phyloP scores from a whole-genome alignment of 2,113 vertebrate genomes.

The Trichomycterus rosablanca region DNA sequence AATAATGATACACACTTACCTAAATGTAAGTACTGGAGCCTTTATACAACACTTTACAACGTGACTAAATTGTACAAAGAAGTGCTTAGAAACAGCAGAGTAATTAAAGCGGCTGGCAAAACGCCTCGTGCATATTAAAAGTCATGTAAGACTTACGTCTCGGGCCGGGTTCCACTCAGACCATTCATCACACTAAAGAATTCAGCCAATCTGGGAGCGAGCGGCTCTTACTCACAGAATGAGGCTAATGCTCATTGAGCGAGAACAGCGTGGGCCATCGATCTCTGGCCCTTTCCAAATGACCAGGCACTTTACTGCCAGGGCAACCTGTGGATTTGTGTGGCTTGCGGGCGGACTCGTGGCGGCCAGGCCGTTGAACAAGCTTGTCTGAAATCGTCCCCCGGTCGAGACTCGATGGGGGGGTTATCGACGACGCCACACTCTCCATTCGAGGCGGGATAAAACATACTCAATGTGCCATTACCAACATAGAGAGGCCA shows the following conservation, averaged over 20 bases:
- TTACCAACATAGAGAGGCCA: not conserved
- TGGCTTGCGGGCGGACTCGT: slow-evolving; percentile 10
- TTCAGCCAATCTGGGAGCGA: slow-evolving; percentile 22
- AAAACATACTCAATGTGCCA: not conserved
- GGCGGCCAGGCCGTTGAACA: not conserved
- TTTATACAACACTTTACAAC: no score
- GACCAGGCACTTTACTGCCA: slow-evolving; percentile 17
- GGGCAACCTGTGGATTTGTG: slow-evolving; percentile 17
- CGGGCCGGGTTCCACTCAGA: no score
- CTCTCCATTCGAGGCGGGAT: slow-evolving; percentile 1
- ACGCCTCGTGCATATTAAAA: not conserved
- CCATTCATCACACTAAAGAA: slow-evolving; percentile 28
- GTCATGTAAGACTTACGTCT: no score
- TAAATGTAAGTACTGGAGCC: no score
- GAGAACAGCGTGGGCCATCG: slow-evolving; percentile 31
- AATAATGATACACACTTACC: no score
- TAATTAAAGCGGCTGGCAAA: slow-evolving; percentile 10
- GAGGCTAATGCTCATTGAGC: slow-evolving; percentile 38
- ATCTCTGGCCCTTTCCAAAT: slow-evolving; percentile 36
- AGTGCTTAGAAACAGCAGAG: not conserved
- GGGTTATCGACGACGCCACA: slow-evolving; percentile 8
- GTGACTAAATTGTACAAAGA: not conserved
- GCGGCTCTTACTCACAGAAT: slow-evolving; percentile 26
- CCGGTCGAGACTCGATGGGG: not conserved
- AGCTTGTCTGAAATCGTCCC: slow-evolving; percentile 12